Evolutionary conservation across 2,113 vertebrate species (phyloP), one percentile per base, ranked within the genome.

Genomic region (Colaptes auratus): DNA sequence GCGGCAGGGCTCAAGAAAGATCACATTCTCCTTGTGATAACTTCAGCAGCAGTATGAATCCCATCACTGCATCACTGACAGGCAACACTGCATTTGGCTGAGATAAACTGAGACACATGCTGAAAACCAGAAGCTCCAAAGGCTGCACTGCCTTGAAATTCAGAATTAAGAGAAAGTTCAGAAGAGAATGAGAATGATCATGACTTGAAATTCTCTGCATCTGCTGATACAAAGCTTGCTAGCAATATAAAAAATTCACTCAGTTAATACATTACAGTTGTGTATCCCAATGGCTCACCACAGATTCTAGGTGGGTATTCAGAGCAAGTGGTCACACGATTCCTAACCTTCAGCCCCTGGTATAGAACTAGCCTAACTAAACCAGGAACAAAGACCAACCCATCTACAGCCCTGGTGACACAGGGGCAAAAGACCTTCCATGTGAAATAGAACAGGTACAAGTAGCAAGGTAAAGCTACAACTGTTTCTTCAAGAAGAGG

Each of bases 401-500:
- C 69, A 59, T 33, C 33, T 7, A 7, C 28, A 58, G 58, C 33
- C 79, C 33, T 19, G 3, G 3, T 3, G 15, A 46, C 80, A 69
- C 0, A 5, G 6, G 24, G 30, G 82, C 8, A 6, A 56, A 46
- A 74, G 55, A 42, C 55, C 36, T 73, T 42, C 42, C 46, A 36
- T 27, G 15, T 0, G 14, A 87, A 50, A 56, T 5, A 59, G 31
- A 72, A 12, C 0, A 82, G 88, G 89, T 69, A 92, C 53, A 88
- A 92, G 70, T 56, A 94, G 74, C 77, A 76, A 85, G n/a, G 92
- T n/a, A 76, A 89, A 79, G 93, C 24, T 42, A 61, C 46, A 86
- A 8, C 50, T 0, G 0, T 27, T 77, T 82, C 73, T 79, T 71
- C 48, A 66, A 48, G 30, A 74, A 36, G n/a, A 31, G 60, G 86